phyloP scores from a whole-genome alignment of 2,888 invertebrate species.

The Amblyteles armatorius region DNA sequence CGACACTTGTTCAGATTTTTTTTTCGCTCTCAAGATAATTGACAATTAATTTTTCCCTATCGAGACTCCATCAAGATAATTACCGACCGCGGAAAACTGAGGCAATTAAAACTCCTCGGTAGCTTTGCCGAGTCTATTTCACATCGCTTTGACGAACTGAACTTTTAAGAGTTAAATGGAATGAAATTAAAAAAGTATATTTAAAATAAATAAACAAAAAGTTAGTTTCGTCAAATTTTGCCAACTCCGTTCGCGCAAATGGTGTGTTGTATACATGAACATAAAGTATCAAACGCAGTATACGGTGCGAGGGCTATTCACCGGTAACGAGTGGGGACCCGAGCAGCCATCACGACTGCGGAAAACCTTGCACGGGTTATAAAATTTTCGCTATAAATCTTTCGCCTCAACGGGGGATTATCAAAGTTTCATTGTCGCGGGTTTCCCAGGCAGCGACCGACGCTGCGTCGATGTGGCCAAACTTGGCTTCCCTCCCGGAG shows the following conservation, averaged over 20 bases:
- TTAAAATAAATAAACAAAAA: no score
- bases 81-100: neutral
- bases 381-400: constrained; percentile 72
- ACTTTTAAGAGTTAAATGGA: no score
- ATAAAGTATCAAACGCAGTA: neutral
- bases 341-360: constrained; percentile 52
- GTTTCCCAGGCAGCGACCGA: constrained; percentile 23
- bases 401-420: constrained; percentile 71
- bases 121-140: neutral
- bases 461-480: constrained; percentile 58
- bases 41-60: no score
- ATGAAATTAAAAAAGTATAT: no score
- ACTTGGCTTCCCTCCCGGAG: constrained; percentile 47
- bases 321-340: constrained; percentile 32
- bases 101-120: neutral
- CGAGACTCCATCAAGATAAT: neutral
- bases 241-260: neutral
- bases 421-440: constrained; percentile 72
- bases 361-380: constrained; percentile 63
- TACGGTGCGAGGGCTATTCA: constrained; percentile 11
- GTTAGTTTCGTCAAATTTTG: no score
- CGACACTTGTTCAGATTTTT: neutral
- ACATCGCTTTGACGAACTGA: no score
- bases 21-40: no score
- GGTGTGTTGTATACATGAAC: neutral